Percentiles rank a stretch among this genome's conserved stretches.
These are phyloP conservation scores for Hydraecia micacea DNA, from an alignment of 2,888 invertebrate genomes.

Conservation along the genomic window DNA sequence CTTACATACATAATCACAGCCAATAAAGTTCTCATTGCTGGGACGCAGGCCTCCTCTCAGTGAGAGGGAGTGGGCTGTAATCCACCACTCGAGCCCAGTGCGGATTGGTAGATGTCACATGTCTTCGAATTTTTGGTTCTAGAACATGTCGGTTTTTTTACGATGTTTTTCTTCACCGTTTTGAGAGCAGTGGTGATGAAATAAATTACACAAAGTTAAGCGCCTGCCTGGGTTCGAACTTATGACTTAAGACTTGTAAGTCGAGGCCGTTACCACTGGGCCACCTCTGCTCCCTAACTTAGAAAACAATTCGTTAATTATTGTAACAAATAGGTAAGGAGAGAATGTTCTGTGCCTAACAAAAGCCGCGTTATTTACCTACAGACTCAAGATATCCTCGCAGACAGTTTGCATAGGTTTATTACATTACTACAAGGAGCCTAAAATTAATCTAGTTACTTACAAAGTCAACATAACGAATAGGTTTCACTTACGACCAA, in stretches of 20 bases:
- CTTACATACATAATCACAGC: background rate
- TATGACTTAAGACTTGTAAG: background rate
- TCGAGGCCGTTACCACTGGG: background rate
- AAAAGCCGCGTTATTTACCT: slow-evolving; percentile 23
- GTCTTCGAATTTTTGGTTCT: background rate
- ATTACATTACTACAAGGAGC: slow-evolving; percentile 35
- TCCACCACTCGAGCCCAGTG: background rate
- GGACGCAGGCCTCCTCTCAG: background rate
- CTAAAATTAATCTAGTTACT: slow-evolving; percentile 57
- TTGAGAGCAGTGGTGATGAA: background rate
- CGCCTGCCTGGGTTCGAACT: background rate
- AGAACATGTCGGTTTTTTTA: background rate
- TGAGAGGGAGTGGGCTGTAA: background rate
- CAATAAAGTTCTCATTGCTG: background rate
- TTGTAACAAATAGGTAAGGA: background rate
- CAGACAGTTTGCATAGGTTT: slow-evolving; percentile 44
- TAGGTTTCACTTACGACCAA: slow-evolving; percentile 52
- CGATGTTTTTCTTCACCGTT: background rate
- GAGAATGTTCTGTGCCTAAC: background rate
- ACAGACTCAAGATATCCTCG: slow-evolving; percentile 21
- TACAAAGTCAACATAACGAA: slow-evolving; percentile 56
- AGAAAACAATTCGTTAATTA: background rate
- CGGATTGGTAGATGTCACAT: background rate
- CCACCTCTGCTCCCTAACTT: background rate
- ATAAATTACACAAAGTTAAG: background rate